Base-by-base conservation (phyloP, 2,797 vertebrate genomes). In the Centropyge bicolor region DNA sequence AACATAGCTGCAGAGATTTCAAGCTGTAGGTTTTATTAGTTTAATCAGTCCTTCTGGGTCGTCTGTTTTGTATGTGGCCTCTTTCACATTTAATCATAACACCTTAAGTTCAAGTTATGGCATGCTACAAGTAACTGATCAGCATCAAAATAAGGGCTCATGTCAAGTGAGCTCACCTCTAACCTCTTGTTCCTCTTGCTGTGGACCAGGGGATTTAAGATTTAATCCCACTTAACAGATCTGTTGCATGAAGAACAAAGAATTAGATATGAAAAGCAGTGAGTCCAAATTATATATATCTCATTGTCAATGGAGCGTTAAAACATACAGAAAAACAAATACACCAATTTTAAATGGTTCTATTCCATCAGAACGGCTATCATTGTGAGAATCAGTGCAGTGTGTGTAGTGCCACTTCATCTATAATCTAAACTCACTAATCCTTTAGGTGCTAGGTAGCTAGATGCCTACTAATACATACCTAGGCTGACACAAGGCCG, bases 381-480 rank as follows among this genome's bases (percentile, higher is more conserved):
- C 27, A 2, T 16, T 27, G n/a, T 43, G n/a, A 61, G 55, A 22
- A 51, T 41, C 27, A n/a, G n/a, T n/a, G n/a, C n/a, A n/a, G n/a
- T n/a, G n/a, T n/a, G n/a, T n/a, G 38, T 16, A 45, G 31, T 43
- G n/a, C 35, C 16, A 62, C 5, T 40, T 74, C 24, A 55, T 59
- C 22, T 36, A 27, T 55, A 48, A 60, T 24, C 22, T 84, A 63
- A 80, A 41, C 63, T 66, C 45, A 8, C 40, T 81, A 60, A 81
- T 72, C 62, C 62, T 62, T 41, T 36, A 24, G 68, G 62, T 69
- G 66, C 59, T 48, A 45, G 70, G 48, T 62, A 59, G 63, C 52
- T 57, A 70, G 76, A 80, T 45, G 69, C 48, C 70, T 55, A 31
- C 61, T 86, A 74, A 83, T 81, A 61, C 27, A 22, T 52, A 27